A percentile compares a stretch with the other conserved stretches of the same genome.
phyloP scores from a whole-genome alignment of 2,888 invertebrate genomes.

The Galeruca laticollis region DNA sequence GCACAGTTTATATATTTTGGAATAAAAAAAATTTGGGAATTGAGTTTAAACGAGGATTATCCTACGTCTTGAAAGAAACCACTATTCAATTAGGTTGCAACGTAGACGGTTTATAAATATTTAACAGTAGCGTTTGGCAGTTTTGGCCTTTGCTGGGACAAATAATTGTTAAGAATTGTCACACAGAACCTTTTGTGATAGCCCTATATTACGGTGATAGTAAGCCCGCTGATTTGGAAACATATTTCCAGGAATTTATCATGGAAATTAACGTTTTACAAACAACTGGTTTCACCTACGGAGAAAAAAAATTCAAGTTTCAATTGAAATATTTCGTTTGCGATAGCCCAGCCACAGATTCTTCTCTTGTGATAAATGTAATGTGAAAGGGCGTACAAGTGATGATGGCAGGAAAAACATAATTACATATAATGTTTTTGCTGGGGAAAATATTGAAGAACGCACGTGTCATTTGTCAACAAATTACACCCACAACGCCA shows the following conservation, averaged over 20 bases:
- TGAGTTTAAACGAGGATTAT: slow-evolving; percentile 6
- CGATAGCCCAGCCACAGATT: slow-evolving; percentile 7
- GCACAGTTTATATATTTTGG: slow-evolving; percentile 8
- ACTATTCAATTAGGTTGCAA: neutral
- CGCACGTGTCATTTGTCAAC: neutral
- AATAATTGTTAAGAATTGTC: no score
- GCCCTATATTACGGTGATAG: slow-evolving; percentile 17
- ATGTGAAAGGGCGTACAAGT: slow-evolving; percentile 3
- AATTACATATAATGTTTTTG: no score
- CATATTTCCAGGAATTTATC: slow-evolving; percentile 15
- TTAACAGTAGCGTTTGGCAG: no score
- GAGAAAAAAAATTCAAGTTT: slow-evolving; percentile 6
- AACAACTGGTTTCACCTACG: slow-evolving; percentile 3
- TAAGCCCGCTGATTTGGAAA: slow-evolving; percentile 8
- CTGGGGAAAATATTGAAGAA: no score
- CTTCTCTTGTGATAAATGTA: slow-evolving; percentile 16
- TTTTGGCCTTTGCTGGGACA: no score
- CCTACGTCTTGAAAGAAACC: neutral
- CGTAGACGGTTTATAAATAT: no score
- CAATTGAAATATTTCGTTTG: slow-evolving; percentile 10
- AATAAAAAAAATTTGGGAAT: slow-evolving; percentile 7
- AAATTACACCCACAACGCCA: slow-evolving; percentile 6
- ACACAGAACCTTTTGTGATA: slow-evolving; percentile 5
- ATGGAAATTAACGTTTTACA: slow-evolving; percentile 2
- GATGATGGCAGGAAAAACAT: slow-evolving; percentile 1